Conservation (phyloP, 2,888 invertebrate genomes). For the Luperina testacea region DNA sequence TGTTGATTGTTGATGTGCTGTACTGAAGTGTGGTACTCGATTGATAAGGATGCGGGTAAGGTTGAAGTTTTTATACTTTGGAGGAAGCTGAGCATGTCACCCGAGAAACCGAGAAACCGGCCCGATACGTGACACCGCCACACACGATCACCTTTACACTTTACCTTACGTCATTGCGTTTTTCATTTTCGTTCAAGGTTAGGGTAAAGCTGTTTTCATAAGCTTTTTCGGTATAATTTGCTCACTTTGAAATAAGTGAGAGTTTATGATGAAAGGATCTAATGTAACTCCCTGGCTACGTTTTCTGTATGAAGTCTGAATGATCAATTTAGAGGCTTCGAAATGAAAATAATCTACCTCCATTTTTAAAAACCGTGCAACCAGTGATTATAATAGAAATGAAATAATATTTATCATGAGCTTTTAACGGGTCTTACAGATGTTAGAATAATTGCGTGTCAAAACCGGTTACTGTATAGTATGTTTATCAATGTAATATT, state of each 20-base stretch:
- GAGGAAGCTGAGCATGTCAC: slow-evolving; percentile 79
- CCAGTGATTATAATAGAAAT: neutral
- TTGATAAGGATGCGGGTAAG: slow-evolving; percentile 81
- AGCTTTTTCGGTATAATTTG: slow-evolving; percentile 9
- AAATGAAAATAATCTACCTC: no score
- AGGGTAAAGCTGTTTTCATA: slow-evolving; percentile 74
- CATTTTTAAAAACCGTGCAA: neutral
- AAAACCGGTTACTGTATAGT: slow-evolving; percentile 12
- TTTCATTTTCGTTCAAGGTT: slow-evolving; percentile 86
- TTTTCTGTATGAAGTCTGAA: neutral
- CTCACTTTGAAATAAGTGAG: neutral
- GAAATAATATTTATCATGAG: neutral
- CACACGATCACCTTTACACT: slow-evolving; percentile 83
- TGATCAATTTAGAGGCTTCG: neutral
- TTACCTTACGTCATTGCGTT: slow-evolving; percentile 82
- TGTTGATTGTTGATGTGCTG: slow-evolving; percentile 84
- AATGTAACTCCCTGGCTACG: neutral
- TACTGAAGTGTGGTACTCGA: slow-evolving; percentile 79
- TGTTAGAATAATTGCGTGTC: neutral
- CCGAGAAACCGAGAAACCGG: slow-evolving; percentile 85
- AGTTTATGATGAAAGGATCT: neutral
- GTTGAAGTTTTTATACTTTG: slow-evolving; percentile 87
- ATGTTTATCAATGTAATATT: slow-evolving; percentile 11
- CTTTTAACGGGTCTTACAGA: neutral
- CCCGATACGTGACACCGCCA: slow-evolving; percentile 82